A percentile compares a stretch with the other conserved stretches of the same genome.
These are phyloP conservation scores for Loriculus beryllinus DNA, from an alignment of 2,797 vertebrate genomes.

Conservation along the genomic window DNA sequence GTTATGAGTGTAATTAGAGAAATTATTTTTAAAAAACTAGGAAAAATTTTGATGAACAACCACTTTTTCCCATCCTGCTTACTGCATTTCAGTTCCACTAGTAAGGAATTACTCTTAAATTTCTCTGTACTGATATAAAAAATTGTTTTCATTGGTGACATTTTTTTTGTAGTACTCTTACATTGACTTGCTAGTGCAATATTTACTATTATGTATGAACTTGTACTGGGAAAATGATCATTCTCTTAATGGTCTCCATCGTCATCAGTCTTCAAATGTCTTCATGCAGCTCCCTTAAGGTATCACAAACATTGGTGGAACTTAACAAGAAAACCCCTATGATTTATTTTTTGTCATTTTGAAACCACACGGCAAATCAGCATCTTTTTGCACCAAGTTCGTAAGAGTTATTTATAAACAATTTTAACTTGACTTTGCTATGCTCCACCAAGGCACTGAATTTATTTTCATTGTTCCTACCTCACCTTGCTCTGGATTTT, in stretches of 20 bases:
- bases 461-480: neutral
- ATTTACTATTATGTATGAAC: neutral
- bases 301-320: neutral
- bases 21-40: neutral
- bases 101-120: neutral
- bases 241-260: neutral
- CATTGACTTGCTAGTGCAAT: neutral
- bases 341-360: neutral
- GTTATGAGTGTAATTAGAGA: neutral
- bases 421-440: neutral
- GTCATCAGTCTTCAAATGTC: neutral
- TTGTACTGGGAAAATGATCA: neutral
- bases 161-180: neutral
- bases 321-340: neutral
- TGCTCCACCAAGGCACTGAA: neutral
- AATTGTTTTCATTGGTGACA: fast-evolving
- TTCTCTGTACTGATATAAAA: neutral
- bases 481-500: neutral
- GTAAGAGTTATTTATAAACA: neutral
- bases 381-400: neutral
- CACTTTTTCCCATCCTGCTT: neutral
- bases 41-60: neutral
- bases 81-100: neutral
- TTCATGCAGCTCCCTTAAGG: neutral
- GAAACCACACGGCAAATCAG: neutral